These are phyloP conservation scores for Dromius quadrimaculatus DNA, from an alignment of 2,888 invertebrate species.

Conservation along the genomic window DNA sequence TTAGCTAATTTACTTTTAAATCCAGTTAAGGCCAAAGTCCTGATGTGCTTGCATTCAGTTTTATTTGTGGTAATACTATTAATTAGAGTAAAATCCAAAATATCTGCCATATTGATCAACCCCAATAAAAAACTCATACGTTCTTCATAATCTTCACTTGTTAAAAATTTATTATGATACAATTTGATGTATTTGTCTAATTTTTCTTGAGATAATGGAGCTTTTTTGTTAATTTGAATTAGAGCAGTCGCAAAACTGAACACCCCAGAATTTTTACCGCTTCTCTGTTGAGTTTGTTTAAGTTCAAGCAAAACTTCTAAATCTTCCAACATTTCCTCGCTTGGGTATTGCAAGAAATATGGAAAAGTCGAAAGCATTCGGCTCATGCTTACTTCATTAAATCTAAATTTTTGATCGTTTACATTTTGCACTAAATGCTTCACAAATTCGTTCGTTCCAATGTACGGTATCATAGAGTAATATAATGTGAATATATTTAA, in stretches of 20 bases:
- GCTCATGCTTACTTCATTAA: too few relatives aligned
- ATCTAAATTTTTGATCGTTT: background rate
- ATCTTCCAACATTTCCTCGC: background rate
- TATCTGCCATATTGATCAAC: constrained; percentile 2
- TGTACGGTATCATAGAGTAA: background rate
- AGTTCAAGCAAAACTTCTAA: background rate
- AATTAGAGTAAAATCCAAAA: background rate
- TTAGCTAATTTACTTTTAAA: constrained; percentile 10
- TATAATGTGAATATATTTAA: too few relatives aligned
- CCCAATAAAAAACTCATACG: background rate
- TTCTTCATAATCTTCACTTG: background rate
- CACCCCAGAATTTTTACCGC: background rate
- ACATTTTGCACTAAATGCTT: background rate
- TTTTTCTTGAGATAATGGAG: background rate
- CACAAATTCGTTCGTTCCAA: background rate
- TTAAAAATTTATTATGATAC: background rate
- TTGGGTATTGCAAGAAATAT: background rate
- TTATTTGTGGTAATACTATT: background rate
- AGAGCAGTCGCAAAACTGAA: background rate
- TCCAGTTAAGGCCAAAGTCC: background rate
- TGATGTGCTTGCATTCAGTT: background rate
- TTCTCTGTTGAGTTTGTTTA: background rate
- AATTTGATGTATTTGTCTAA: background rate
- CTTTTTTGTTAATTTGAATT: background rate
- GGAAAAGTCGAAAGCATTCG: background rate